Base-by-base conservation (phyloP, 2,888 invertebrate species). In the Poecilobothrus nobilitatus region DNA sequence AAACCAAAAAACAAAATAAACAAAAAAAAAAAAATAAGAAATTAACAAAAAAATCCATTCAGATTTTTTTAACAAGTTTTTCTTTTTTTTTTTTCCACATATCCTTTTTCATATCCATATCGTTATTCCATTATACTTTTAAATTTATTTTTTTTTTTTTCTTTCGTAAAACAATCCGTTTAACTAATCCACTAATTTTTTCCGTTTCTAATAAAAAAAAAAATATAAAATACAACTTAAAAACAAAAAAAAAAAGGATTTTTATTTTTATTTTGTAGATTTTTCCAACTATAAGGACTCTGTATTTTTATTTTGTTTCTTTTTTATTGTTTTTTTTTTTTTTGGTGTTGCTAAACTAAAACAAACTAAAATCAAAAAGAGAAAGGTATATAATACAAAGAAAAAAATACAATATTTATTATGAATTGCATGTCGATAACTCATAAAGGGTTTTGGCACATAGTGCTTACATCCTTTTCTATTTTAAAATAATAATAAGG, bases 391-490 rank as follows among this genome's bases (percentile, higher is more conserved):
- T 5, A 27, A 27, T 27, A 27, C 27, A 27, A 27, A 27, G n/a
- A 27, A 27, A 27, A 27, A 27, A 27, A 27, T 27, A 27, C 53
- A 53, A 15, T 12, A 53, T 10, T 12, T 53, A 53, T 53, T 53
- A 53, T 53, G 53, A 53, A 53, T 53, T 18, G 53, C 53, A 53
- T 53, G 53, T 53, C 53, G 53, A 53, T 53, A 53, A 53, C 53
- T 53, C 53, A 53, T 53, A 53, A 53, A 53, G 53, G 53, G 53
- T 53, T 53, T 53, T 53, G 18, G 53, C 53, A 53, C 53, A 53
- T 53, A 53, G 53, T 53, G 53, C 53, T 53, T 53, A 53, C 53
- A 53, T 53, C 53, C 53, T 53, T 53, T 53, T 53, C 53, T 53
- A 53, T 53, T 53, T 18, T 53, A 53, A 53, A n/a, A n/a, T 53